Base-by-base conservation (phyloP, 2,113 vertebrate genomes). In the Ochotona curzoniae region DNA sequence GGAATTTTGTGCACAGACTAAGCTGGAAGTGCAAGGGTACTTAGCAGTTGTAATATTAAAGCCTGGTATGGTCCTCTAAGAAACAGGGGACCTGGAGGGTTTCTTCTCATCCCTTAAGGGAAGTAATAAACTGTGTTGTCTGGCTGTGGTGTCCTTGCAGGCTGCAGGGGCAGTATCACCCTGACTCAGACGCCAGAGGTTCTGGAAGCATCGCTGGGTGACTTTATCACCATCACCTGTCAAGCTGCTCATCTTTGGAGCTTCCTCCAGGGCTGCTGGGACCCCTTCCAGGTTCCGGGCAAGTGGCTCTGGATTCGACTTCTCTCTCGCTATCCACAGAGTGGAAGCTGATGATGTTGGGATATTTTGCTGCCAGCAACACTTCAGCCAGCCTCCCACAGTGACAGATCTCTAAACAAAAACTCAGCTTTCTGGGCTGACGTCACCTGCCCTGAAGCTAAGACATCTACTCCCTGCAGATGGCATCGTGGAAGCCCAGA, bases 181-280 rank as follows among this genome's bases (percentile, higher is more conserved):
- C n/a, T 95, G 93, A 76, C 90, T 64, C 93, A 95, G 94, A 15
- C 20, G 32, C 90, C 94, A 81, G 92, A 73, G 60, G 60, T 12
- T n/a, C 30, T 94, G 69, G 30, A 20, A 0, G 63, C 44, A n/a
- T 47, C 35, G 28, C 74, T 0, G 2, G 94, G 38, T 38, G 30
- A 64, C 74, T 89, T 82, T 30, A 47, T 90, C 28, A 78, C 94
- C 51, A 92, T 91, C 54, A 85, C 78, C n/a, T 93, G 87, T 28
- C 66, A 30, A 84, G 92, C 38, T 93, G 30, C 94, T 90, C 23
- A 49, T 93, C 63, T 66, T 75, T 1, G 6, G n/a, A 1, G 83
- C 83, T 47, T 81, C 87, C 38, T n/a, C 61, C 54, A 26, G 15
- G 30, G 15, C 5, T 0, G 4, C 89, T 14, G 57, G 85, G 70